Evolutionary conservation across 2,888 invertebrate species (phyloP).

Genomic region (Dicycla oo): DNA sequence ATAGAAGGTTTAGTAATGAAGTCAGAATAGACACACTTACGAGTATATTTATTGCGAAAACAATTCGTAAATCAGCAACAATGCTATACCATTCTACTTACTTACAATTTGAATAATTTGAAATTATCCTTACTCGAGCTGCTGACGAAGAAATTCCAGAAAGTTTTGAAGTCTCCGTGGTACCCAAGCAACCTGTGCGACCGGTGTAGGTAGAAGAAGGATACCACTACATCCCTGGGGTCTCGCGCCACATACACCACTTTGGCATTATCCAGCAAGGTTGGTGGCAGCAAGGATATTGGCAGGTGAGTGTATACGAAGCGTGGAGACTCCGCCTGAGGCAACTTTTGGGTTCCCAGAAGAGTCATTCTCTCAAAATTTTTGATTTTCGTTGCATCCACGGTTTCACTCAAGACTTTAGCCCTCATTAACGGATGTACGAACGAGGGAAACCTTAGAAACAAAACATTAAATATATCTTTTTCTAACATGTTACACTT

Average conservation of each 20-base stretch:
- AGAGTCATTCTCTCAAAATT: conserved; percentile 38
- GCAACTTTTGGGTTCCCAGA: conserved; percentile 37
- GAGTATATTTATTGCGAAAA: background rate
- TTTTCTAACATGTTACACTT: background rate
- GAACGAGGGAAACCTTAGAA: conserved; percentile 36
- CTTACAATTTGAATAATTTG: background rate
- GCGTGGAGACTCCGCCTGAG: conserved; percentile 54
- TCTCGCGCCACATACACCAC: conserved; percentile 94
- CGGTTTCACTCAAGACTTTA: background rate
- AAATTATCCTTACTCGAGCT: conserved; percentile 87
- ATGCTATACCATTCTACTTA: conserved; percentile 31
- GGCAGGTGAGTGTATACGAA: conserved; percentile 91
- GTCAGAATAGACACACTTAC: background rate
- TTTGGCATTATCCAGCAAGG: conserved; percentile 86
- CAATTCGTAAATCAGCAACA: conserved; percentile 5
- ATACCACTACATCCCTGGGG: conserved; percentile 94
- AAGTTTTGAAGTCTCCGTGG: conserved; percentile 90
- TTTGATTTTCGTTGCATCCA: conserved; percentile 75
- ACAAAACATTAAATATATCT: no score
- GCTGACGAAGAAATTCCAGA: conserved; percentile 91
- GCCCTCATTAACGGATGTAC: conserved; percentile 22
- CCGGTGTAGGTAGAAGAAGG: conserved; percentile 93
- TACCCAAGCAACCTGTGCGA: conserved; percentile 90
- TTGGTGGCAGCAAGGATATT: conserved; percentile 91
- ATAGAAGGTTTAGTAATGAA: background rate